Conservation (phyloP, 1,140 invertebrate genomes). For the Aphis craccivora region DNA sequence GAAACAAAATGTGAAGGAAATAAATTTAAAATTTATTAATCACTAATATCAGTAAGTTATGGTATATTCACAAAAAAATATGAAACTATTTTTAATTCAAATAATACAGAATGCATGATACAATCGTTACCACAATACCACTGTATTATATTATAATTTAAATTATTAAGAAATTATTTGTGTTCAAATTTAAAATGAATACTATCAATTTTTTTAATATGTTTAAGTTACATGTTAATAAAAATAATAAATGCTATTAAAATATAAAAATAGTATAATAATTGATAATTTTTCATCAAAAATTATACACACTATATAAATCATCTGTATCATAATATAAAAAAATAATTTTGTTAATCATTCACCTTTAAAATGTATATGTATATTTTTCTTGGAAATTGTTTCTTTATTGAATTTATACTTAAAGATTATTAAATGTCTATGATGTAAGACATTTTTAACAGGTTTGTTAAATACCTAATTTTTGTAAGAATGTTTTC, state of each 20-base stretch:
- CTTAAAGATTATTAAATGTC: background rate
- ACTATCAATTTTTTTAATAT: background rate
- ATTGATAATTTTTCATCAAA: background rate
- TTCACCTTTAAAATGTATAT: background rate
- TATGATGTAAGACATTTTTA: background rate
- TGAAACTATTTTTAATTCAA: background rate
- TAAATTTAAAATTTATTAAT: background rate
- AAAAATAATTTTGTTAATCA: background rate
- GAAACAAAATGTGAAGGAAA: background rate
- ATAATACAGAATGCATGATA: background rate
- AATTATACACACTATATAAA: background rate
- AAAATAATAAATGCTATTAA: background rate
- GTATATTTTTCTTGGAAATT: background rate
- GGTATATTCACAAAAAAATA: background rate
- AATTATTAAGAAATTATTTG: background rate
- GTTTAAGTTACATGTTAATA: background rate
- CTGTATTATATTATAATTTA: background rate
- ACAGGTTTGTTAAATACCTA: conserved; percentile 30
- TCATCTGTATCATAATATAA: background rate
- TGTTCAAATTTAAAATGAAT: background rate
- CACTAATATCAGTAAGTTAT: background rate
- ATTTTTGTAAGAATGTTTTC: conserved; percentile 62
- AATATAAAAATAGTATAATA: background rate
- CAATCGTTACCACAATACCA: background rate
- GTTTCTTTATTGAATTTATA: background rate